Conservation (phyloP, 2,888 invertebrate species). For the Oscheius sp. region DNA sequence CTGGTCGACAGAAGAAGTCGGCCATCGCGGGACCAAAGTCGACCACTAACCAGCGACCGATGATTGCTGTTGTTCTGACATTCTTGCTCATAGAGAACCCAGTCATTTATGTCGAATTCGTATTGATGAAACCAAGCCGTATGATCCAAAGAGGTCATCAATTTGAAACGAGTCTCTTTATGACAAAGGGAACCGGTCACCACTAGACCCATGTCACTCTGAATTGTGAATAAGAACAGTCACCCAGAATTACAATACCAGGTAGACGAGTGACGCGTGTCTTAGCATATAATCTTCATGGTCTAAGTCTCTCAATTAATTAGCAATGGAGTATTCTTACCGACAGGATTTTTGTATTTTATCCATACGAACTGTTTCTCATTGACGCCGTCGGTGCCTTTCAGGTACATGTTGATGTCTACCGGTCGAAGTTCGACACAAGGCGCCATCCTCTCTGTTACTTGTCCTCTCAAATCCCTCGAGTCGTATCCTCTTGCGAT, state of each 20-base stretch:
- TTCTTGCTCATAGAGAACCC: slow-evolving; percentile 65
- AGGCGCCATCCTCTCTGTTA: slow-evolving; percentile 57
- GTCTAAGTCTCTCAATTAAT: slow-evolving; percentile 35
- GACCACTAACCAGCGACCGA: slow-evolving; percentile 61
- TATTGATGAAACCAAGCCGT: slow-evolving; percentile 53
- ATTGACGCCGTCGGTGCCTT: slow-evolving; percentile 57
- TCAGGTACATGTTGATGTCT: slow-evolving; percentile 54
- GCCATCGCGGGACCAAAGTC: slow-evolving; percentile 53
- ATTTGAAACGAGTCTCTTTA: slow-evolving; percentile 55
- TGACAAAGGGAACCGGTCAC: slow-evolving; percentile 56
- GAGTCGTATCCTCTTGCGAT: slow-evolving; percentile 51
- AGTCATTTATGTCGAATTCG: slow-evolving; percentile 66
- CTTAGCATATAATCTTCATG: slow-evolving; percentile 56
- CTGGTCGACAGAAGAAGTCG: slow-evolving; percentile 55
- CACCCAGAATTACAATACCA: slow-evolving; percentile 40
- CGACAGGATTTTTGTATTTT: slow-evolving; percentile 59
- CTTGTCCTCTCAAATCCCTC: slow-evolving; percentile 53
- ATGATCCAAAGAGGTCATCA: slow-evolving; percentile 62
- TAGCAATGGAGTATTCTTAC: slow-evolving; percentile 34
- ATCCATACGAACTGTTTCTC: slow-evolving; percentile 63
- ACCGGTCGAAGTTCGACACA: slow-evolving; percentile 58
- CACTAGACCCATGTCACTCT: slow-evolving; percentile 45
- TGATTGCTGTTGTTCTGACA: slow-evolving; percentile 61
- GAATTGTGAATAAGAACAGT: too few relatives aligned
- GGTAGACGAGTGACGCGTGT: slow-evolving; percentile 62